phyloP scores from a whole-genome alignment of 2,113 vertebrate species.

The Synodontis membranacea region DNA sequence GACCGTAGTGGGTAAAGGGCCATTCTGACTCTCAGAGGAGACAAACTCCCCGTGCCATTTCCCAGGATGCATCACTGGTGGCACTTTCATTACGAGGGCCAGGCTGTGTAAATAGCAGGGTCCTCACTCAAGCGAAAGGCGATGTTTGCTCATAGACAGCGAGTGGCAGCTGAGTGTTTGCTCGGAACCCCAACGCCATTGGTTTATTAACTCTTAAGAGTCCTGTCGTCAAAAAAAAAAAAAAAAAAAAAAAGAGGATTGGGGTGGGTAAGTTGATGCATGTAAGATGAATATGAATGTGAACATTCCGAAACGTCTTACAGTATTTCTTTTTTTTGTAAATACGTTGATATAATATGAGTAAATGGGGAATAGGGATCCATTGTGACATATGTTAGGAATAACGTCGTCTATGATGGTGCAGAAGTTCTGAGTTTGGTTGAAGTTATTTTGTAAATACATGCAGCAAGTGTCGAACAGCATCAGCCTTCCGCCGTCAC shows the following conservation, averaged over 20 bases:
- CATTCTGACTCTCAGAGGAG: slow-evolving; percentile 15
- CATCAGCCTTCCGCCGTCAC: background rate
- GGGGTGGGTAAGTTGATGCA: background rate
- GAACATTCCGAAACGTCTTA: background rate
- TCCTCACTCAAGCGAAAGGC: slow-evolving; percentile 67
- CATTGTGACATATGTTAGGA: background rate
- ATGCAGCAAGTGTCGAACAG: background rate
- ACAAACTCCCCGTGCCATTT: background rate
- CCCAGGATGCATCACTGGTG: slow-evolving; percentile 36
- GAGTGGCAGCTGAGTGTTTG: slow-evolving; percentile 64
- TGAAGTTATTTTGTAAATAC: background rate
- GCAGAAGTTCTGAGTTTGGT: background rate
- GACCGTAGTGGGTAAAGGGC: background rate
- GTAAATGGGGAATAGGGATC: background rate
- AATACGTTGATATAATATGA: background rate
- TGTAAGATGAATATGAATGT: background rate
- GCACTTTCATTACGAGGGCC: slow-evolving; percentile 67
- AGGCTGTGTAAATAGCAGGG: slow-evolving; percentile 75
- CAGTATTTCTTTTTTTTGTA: no score
- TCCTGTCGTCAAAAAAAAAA: background rate
- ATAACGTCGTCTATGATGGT: background rate
- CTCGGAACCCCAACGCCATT: slow-evolving; percentile 46
- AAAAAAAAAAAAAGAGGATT: no score
- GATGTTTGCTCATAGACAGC: slow-evolving; percentile 72
- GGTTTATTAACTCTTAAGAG: slow-evolving; percentile 59